Conservation (phyloP, 2,113 vertebrate species). For the Gnathonemus longibarbis region DNA sequence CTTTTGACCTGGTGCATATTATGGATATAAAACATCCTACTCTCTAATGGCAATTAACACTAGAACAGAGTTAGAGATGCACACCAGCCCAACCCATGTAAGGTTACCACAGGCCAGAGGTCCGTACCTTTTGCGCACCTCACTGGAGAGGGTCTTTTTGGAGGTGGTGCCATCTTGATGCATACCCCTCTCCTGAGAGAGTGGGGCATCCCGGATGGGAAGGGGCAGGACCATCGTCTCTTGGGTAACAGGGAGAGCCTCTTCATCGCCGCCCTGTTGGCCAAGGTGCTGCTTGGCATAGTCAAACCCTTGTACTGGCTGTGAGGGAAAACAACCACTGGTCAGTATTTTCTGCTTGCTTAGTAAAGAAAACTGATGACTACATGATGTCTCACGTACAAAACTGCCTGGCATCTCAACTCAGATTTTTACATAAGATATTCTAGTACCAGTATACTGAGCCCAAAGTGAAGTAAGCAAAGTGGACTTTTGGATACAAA, state of each 20-base stretch:
- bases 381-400: neutral
- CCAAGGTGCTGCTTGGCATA: slow-evolving; percentile 97
- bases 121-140: slow-evolving; percentile 84
- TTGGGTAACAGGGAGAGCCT: slow-evolving; percentile 81
- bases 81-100: neutral
- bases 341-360: neutral
- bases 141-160: slow-evolving; percentile 75
- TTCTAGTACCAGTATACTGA: neutral
- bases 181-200: slow-evolving; percentile 78
- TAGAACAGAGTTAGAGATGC: neutral
- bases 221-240: slow-evolving; percentile 84
- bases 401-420: neutral
- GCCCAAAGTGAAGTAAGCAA: neutral
- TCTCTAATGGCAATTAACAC: neutral
- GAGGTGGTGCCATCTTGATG: slow-evolving; percentile 77
- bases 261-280: slow-evolving; percentile 87
- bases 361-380: neutral
- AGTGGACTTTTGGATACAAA: neutral
- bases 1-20: neutral
- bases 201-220: slow-evolving; percentile 73
- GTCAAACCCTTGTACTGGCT: slow-evolving; percentile 98
- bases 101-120: neutral
- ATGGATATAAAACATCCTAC: neutral
- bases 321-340: slow-evolving; percentile 28
- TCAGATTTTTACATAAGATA: neutral